Conservation (phyloP, 2,888 invertebrate genomes). For the Xestia sexstrigata region DNA sequence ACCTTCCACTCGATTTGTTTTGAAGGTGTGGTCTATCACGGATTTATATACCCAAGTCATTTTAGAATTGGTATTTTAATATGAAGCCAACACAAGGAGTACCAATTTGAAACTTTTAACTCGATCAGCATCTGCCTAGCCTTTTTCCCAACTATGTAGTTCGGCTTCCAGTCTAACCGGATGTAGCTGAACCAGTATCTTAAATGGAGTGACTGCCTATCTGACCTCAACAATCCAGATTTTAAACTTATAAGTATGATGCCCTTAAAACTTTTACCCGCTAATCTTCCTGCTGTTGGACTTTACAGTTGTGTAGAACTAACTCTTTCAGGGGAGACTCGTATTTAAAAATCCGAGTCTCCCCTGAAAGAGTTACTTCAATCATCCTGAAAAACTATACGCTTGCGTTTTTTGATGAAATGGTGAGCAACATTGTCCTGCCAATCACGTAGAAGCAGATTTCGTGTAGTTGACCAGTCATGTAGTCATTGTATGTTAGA, state of each 20-base stretch:
- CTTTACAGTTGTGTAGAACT: background rate
- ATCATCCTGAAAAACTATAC: background rate
- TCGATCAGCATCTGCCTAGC: background rate
- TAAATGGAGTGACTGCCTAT: background rate
- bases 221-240: background rate
- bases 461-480: too few relatives aligned
- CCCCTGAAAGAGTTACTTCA: background rate
- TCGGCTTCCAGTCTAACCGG: background rate
- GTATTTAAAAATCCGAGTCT: too few relatives aligned
- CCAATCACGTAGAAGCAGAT: background rate
- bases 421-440: background rate
- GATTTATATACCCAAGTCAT: background rate
- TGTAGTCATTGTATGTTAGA: background rate
- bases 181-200: background rate
- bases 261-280: background rate
- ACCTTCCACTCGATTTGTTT: conserved; percentile 17
- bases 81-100: background rate
- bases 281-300: background rate
- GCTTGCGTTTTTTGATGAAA: background rate
- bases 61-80: background rate
- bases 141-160: background rate
- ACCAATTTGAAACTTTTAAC: background rate
- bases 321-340: too few relatives aligned
- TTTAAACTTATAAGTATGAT: too few relatives aligned
- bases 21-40: conserved; percentile 30